Percentiles rank a stretch among this genome's conserved stretches.
Evolutionary conservation across 2,797 vertebrate species (phyloP).

Genomic region (Rousettus madagascariensis): DNA sequence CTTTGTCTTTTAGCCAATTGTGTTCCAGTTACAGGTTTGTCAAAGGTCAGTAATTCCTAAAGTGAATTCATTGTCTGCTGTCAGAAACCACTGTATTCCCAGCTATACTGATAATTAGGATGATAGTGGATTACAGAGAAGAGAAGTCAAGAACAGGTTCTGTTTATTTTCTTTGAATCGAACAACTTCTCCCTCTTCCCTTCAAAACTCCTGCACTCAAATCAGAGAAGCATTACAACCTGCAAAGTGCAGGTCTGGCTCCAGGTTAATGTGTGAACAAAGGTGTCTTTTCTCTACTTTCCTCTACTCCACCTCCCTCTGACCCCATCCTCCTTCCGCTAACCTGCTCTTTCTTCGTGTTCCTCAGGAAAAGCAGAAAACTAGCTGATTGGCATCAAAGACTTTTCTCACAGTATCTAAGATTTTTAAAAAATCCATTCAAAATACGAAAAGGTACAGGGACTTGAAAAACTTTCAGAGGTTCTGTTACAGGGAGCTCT

Average conservation of each 20-base stretch:
- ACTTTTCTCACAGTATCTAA: not conserved
- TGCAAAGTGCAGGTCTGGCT: not conserved
- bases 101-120: not conserved
- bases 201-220: not conserved
- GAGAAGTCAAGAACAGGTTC: not conserved
- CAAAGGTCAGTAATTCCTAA: not conserved
- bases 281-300: not conserved
- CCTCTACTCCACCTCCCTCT: not conserved
- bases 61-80: not conserved
- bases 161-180: constrained; percentile 25
- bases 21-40: not conserved
- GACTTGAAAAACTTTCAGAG: not conserved
- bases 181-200: not conserved
- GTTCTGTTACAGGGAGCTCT: not conserved
- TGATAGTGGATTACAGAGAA: not conserved
- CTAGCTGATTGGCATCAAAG: not conserved
- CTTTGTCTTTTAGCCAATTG: not conserved
- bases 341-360: not conserved
- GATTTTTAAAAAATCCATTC: not conserved
- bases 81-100: not conserved
- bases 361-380: not conserved
- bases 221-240: not conserved
- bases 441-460: not conserved
- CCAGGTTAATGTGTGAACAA: not conserved
- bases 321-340: not conserved